Evolutionary conservation across 2,113 vertebrate genomes (phyloP).

Genomic region (Neotragus pygmaeus): DNA sequence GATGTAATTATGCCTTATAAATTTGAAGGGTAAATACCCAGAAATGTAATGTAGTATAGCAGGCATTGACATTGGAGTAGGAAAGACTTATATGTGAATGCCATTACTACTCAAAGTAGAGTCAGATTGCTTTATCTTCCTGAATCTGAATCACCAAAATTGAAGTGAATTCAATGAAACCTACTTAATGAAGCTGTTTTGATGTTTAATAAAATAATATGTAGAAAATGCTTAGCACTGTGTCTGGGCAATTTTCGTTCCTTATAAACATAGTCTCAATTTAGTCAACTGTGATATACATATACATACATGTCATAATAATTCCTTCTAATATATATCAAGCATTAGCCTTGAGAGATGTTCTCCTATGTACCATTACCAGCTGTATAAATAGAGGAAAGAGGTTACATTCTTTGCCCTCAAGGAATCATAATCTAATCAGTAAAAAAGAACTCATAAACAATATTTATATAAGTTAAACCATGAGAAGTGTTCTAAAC

Average conservation of each 20-base stretch:
- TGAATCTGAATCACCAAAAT: neutral
- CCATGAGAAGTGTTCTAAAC: neutral
- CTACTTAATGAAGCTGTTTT: neutral
- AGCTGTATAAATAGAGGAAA: neutral
- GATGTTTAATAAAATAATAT: conserved; percentile 10
- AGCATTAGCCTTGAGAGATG: neutral
- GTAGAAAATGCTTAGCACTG: neutral
- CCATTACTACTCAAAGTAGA: neutral
- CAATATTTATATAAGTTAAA: neutral
- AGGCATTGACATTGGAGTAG: neutral
- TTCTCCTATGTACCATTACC: neutral
- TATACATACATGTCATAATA: neutral
- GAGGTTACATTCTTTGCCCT: neutral
- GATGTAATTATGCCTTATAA: neutral
- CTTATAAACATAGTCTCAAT: neutral
- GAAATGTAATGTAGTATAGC: neutral
- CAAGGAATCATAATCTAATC: neutral
- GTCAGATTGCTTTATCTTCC: neutral
- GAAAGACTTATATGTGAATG: neutral
- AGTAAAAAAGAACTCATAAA: neutral
- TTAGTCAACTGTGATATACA: neutral
- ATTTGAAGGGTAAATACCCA: neutral
- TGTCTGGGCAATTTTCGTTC: neutral
- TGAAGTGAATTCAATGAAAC: neutral
- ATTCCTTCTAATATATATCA: conserved; percentile 20